phyloP scores from a whole-genome alignment of 2,888 invertebrate genomes.

The Omphaloscelis lunosa region DNA sequence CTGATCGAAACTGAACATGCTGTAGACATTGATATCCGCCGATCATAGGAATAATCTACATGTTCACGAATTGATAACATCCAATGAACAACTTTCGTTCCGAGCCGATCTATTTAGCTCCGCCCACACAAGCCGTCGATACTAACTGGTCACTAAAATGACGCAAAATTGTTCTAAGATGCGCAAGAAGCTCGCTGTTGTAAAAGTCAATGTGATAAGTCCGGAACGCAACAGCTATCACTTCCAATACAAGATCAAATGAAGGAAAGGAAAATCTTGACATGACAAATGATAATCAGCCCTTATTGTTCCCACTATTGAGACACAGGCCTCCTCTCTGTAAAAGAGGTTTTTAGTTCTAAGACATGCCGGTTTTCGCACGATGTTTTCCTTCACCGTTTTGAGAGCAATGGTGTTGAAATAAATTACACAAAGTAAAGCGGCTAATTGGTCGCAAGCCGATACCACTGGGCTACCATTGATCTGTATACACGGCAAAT shows the following conservation, averaged over 20 bases:
- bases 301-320: too few relatives aligned
- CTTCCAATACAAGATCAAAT: neutral
- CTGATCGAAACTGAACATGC: slow-evolving; percentile 54
- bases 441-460: too few relatives aligned
- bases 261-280: neutral
- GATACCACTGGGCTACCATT: too few relatives aligned
- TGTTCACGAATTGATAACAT: slow-evolving; percentile 86
- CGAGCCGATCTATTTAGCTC: slow-evolving; percentile 83
- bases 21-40: slow-evolving; percentile 66
- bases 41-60: slow-evolving; percentile 81
- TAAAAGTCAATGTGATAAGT: neutral
- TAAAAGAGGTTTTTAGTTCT: too few relatives aligned
- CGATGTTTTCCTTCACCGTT: too few relatives aligned
- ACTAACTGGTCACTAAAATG: slow-evolving; percentile 77
- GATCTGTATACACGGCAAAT: neutral
- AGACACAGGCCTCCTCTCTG: too few relatives aligned
- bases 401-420: too few relatives aligned
- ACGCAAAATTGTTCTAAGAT: slow-evolving; percentile 57
- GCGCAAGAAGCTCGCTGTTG: neutral
- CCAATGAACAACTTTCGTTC: slow-evolving; percentile 87
- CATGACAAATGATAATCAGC: neutral
- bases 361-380: too few relatives aligned
- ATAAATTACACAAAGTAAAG: too few relatives aligned
- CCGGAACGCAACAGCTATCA: neutral
- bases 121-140: slow-evolving; percentile 84